Conservation (phyloP, 2,888 invertebrate species). For the Lycia hirtaria region DNA sequence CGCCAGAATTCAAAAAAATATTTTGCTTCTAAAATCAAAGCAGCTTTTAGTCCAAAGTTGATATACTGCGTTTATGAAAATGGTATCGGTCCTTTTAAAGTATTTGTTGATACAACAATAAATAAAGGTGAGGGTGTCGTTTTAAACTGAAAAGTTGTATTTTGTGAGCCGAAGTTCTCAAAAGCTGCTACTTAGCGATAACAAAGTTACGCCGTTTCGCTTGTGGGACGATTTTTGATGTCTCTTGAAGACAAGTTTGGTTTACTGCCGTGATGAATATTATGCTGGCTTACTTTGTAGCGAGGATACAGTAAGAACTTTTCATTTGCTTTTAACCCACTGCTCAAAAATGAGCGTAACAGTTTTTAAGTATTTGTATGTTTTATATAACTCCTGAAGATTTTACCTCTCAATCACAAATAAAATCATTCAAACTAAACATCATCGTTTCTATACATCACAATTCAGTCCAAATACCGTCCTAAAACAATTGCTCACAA, state of each 20-base stretch:
- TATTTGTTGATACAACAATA: constrained; percentile 42
- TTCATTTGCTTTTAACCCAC: not conserved
- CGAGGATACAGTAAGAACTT: constrained; percentile 8
- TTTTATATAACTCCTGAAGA: too few species aligned
- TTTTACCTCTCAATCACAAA: not conserved
- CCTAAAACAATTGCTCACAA: constrained; percentile 4
- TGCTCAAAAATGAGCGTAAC: too few species aligned
- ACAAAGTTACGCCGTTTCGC: constrained; percentile 46
- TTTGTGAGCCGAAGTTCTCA: constrained; percentile 51
- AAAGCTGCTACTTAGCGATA: constrained; percentile 57
- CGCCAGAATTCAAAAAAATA: too few species aligned
- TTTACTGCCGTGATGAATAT: constrained; percentile 26
- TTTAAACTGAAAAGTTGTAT: constrained; percentile 48
- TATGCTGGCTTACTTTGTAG: constrained; percentile 6
- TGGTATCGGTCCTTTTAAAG: constrained; percentile 20
- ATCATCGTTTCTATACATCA: not conserved
- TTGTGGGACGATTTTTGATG: constrained; percentile 27
- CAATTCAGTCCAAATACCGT: not conserved
- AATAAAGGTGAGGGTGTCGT: constrained; percentile 38
- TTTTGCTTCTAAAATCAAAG: too few species aligned
- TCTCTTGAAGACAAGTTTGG: constrained; percentile 13
- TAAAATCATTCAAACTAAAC: not conserved
- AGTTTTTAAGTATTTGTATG: too few species aligned
- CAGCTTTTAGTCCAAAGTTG: constrained; percentile 1
- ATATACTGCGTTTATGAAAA: constrained; percentile 1